A percentile compares a stretch with the other conserved stretches of the same genome.
Evolutionary conservation across 1,140 invertebrate species (phyloP).

Genomic region (Hyphantria cunea): DNA sequence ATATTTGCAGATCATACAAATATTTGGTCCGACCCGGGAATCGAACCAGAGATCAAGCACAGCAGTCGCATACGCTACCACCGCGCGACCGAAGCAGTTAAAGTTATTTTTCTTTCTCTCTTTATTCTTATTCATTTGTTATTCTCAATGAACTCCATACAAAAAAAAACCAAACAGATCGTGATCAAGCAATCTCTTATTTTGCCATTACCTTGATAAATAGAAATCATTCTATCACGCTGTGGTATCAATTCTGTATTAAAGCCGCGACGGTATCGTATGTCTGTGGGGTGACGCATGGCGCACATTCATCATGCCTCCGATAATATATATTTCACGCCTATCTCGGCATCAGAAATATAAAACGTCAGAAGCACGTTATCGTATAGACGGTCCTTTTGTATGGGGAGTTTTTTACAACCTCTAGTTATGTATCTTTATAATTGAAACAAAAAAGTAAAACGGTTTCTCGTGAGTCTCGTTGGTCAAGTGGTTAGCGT

Average conservation of each 20-base stretch:
- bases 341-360: neutral
- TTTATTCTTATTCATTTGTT: no score
- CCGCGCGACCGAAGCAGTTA: no score
- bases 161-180: no score
- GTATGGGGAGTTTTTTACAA: neutral
- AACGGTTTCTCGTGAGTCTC: no score
- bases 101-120: no score
- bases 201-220: conserved; percentile 1
- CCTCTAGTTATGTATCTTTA: neutral
- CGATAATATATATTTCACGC: conserved; percentile 1
- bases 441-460: neutral
- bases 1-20: no score
- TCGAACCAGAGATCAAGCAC: no score
- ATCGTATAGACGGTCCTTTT: neutral
- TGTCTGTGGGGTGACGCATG: conserved; percentile 19
- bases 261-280: neutral
- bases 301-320: conserved; percentile 2
- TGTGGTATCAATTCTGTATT: neutral
- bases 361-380: neutral
- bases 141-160: no score
- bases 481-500: no score
- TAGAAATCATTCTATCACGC: conserved; percentile 16
- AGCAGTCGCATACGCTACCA: no score
- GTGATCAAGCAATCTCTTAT: neutral
- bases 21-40: no score